Evolutionary conservation across 2,113 vertebrate genomes (phyloP).

Genomic region (Sceloporus tristichus): DNA sequence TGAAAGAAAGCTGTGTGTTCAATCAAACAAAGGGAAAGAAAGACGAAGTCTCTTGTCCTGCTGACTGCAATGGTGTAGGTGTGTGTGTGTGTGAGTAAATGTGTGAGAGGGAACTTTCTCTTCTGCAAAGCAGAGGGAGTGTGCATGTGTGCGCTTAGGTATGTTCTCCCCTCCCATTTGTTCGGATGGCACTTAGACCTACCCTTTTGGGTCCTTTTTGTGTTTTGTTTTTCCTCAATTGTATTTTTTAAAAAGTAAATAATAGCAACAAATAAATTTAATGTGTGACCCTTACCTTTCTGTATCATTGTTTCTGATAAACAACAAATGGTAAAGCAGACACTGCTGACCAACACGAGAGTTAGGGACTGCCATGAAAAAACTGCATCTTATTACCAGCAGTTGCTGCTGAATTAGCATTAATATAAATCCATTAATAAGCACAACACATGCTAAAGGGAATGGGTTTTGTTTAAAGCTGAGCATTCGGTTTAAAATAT

Average conservation of each 20-base stretch:
- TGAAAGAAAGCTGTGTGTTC: background rate
- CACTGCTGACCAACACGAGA: too few species aligned
- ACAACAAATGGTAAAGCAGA: background rate
- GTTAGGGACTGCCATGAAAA: too few species aligned
- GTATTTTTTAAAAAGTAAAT: slow-evolving; percentile 18
- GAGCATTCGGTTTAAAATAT: background rate
- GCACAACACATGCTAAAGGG: background rate
- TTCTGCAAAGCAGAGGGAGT: background rate
- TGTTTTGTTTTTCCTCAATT: background rate
- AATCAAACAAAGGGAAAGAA: background rate
- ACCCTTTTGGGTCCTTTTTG: slow-evolving; percentile 3
- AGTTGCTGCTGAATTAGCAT: too few species aligned
- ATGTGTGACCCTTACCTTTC: background rate
- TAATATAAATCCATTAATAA: background rate
- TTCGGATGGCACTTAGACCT: slow-evolving; percentile 33
- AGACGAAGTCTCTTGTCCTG: background rate
- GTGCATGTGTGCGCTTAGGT: background rate
- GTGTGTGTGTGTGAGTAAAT: background rate
- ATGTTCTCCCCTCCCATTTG: background rate
- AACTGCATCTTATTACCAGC: too few species aligned
- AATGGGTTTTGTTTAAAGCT: background rate
- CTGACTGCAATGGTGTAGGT: slow-evolving; percentile 4
- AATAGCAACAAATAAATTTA: slow-evolving; percentile 22
- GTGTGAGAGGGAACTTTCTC: background rate
- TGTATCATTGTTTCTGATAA: background rate